A percentile compares a stretch with the other conserved stretches of the same genome.
phyloP scores from a whole-genome alignment of 2,113 vertebrate genomes.

The Microcebus griseorufus region DNA sequence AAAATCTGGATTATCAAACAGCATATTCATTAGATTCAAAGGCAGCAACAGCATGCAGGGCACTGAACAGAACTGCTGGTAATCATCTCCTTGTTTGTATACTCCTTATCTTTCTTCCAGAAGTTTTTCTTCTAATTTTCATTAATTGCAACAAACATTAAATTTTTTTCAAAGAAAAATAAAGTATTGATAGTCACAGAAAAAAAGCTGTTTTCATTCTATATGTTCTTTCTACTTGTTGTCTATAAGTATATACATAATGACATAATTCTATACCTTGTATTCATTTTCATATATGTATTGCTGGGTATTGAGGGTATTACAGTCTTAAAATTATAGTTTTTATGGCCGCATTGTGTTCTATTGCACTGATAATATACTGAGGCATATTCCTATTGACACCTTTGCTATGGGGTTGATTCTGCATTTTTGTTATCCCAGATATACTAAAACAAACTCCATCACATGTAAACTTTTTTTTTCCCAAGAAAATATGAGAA shows the following conservation, averaged over 20 bases:
- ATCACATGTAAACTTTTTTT: not conserved
- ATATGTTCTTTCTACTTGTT: not conserved
- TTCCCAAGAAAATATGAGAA: too few species aligned
- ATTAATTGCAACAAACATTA: not conserved
- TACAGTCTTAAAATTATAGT: not conserved
- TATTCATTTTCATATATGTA: not conserved
- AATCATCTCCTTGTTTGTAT: not conserved
- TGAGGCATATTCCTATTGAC: not conserved
- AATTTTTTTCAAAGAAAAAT: not conserved
- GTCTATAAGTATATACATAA: not conserved
- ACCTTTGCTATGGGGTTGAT: not conserved
- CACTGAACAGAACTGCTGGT: not conserved
- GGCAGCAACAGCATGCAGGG: not conserved
- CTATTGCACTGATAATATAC: not conserved
- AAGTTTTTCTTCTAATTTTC: conserved; percentile 10
- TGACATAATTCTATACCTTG: not conserved
- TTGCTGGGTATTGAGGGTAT: not conserved
- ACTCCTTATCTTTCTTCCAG: not conserved
- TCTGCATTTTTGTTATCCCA: not conserved
- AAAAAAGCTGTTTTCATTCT: not conserved
- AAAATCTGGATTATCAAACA: not conserved
- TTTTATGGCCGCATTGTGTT: not conserved
- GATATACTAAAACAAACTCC: not conserved
- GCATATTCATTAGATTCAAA: not conserved
- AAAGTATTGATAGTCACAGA: not conserved